These are phyloP conservation scores for Nasonia longicornis DNA, from an alignment of 1,140 invertebrate genomes.

Conservation along the genomic window DNA sequence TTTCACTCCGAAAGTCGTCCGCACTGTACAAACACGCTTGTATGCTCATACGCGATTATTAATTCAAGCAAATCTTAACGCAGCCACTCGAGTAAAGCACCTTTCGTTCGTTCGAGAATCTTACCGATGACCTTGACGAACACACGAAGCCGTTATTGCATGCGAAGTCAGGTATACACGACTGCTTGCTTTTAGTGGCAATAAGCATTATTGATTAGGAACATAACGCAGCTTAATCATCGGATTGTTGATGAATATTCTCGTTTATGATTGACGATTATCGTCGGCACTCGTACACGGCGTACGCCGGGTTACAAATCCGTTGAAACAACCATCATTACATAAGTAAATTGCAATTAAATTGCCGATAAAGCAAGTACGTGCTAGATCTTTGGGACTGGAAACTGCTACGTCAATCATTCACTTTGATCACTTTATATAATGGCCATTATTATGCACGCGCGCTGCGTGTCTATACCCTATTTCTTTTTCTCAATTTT, in stretches of 20 bases:
- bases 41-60: not conserved
- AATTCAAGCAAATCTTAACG: not conserved
- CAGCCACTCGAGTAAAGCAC: too few species aligned
- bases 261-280: too few species aligned
- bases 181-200: too few species aligned
- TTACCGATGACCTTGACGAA: not conserved
- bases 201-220: too few species aligned
- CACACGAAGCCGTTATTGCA: too few species aligned
- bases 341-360: not conserved
- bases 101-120: too few species aligned
- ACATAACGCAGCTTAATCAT: too few species aligned
- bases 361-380: not conserved
- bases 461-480: not conserved
- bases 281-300: not conserved
- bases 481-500: not conserved
- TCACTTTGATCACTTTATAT: not conserved
- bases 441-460: not conserved
- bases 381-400: not conserved
- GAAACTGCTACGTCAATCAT: constrained; percentile 2
- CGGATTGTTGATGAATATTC: not conserved
- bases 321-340: not conserved
- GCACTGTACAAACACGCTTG: too few species aligned
- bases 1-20: too few species aligned
- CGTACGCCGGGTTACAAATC: not conserved
- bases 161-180: too few species aligned